Conservation (phyloP, 2,113 vertebrate species). For the Meleagris gallopavo region DNA sequence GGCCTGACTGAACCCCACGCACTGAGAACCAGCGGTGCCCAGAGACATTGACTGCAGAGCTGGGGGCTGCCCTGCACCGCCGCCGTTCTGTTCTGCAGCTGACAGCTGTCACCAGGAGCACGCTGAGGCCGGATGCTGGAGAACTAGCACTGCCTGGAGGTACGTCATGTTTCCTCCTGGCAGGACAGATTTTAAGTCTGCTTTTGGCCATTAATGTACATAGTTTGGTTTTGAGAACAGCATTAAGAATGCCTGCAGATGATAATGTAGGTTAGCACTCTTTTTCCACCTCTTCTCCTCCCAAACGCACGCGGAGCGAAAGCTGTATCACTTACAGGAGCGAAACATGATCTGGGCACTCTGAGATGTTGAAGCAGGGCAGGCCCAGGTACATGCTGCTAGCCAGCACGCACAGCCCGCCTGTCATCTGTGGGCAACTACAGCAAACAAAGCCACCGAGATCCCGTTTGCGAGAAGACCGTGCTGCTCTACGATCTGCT, state of each 20-base stretch:
- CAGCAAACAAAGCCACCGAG: background rate
- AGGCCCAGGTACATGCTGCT: background rate
- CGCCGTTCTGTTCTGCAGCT: background rate
- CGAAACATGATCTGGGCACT: background rate
- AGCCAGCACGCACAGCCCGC: background rate
- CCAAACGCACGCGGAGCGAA: background rate
- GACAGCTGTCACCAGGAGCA: constrained; percentile 51
- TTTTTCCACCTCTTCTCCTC: background rate
- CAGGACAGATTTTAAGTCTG: background rate
- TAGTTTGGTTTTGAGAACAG: background rate
- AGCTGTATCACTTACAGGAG: background rate
- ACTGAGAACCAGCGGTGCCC: background rate
- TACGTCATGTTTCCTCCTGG: background rate
- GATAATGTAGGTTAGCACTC: background rate
- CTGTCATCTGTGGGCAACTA: background rate
- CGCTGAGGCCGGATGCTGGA: background rate
- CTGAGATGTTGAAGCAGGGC: background rate
- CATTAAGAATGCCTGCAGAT: background rate
- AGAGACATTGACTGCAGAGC: background rate
- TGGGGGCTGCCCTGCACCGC: background rate
- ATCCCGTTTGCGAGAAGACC: background rate
- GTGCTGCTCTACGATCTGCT: background rate
- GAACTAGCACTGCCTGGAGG: background rate
- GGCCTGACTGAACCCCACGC: background rate
- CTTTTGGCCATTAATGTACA: background rate